Evolutionary conservation across 2,888 invertebrate genomes (phyloP).

Genomic region (Abrostola tripartita): DNA sequence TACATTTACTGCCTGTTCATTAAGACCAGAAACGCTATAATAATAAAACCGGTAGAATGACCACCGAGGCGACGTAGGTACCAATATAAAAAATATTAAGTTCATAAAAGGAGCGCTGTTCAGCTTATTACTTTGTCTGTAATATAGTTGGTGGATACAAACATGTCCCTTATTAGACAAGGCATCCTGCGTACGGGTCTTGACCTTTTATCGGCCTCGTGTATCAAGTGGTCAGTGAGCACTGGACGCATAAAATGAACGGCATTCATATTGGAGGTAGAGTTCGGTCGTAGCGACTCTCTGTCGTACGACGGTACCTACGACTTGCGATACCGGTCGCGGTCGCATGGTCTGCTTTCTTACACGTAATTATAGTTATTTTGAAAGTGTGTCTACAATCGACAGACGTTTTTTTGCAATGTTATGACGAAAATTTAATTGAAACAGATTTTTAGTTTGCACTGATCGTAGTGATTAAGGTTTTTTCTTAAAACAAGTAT

Average conservation of each 20-base stretch:
- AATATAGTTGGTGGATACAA: conserved; percentile 65
- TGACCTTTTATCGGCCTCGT: conserved; percentile 78
- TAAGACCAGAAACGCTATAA: conserved; percentile 28
- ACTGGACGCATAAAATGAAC: conserved; percentile 70
- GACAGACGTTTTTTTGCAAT: conserved; percentile 25
- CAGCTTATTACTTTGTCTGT: conserved; percentile 52
- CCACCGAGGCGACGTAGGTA: background rate
- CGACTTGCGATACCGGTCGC: conserved; percentile 28
- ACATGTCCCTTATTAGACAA: conserved; percentile 73
- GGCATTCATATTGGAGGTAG: conserved; percentile 62
- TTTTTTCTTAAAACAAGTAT: too few species aligned
- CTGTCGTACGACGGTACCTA: background rate
- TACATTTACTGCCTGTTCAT: conserved; percentile 27
- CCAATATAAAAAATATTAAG: conserved; percentile 31
- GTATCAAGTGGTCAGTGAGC: conserved; percentile 71
- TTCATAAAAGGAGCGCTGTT: conserved; percentile 39
- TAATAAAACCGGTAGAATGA: conserved; percentile 45
- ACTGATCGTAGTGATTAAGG: too few species aligned
- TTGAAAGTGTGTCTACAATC: conserved; percentile 42
- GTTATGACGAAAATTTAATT: background rate
- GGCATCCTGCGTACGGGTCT: conserved; percentile 76
- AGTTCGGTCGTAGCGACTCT: conserved; percentile 25
- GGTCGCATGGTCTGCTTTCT: conserved; percentile 15
- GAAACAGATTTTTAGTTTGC: background rate
- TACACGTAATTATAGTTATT: conserved; percentile 18